phyloP scores from a whole-genome alignment of 2,113 vertebrate species.

The Zosterops borbonicus region DNA sequence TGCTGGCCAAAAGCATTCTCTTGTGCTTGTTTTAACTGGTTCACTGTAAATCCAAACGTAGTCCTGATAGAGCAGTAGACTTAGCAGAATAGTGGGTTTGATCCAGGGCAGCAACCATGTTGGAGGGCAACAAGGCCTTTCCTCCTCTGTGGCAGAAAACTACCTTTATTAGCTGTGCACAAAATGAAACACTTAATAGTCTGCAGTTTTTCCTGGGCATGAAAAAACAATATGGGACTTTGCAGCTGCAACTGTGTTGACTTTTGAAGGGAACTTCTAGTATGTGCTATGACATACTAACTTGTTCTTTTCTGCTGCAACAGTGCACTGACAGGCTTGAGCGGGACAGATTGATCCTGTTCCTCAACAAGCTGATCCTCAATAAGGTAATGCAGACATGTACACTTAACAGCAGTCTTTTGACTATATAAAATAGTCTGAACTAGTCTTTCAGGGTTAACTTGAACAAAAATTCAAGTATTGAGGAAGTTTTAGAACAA shows the following conservation, averaged over 20 bases:
- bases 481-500: not conserved
- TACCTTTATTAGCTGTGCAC: not conserved
- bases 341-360: slow-evolving; percentile 92
- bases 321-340: slow-evolving; percentile 96
- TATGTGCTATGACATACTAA: not conserved
- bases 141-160: not conserved
- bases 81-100: not conserved
- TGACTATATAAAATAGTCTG: not conserved
- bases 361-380: slow-evolving; percentile 96
- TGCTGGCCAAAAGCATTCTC: not conserved
- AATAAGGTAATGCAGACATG: slow-evolving; percentile 80
- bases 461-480: not conserved
- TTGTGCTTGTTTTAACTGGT: not conserved
- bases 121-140: not conserved
- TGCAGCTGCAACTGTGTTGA: not conserved
- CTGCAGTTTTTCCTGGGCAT: not conserved
- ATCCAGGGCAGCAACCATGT: not conserved
- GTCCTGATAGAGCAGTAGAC: not conserved
- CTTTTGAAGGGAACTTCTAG: not conserved
- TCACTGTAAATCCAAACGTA: not conserved
- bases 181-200: not conserved
- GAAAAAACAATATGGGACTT: not conserved
- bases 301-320: slow-evolving; percentile 28
- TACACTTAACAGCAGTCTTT: not conserved
- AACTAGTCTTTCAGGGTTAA: not conserved